Base-by-base conservation (phyloP, 2,888 invertebrate species). In the Caenorhabditis zanzibari region DNA sequence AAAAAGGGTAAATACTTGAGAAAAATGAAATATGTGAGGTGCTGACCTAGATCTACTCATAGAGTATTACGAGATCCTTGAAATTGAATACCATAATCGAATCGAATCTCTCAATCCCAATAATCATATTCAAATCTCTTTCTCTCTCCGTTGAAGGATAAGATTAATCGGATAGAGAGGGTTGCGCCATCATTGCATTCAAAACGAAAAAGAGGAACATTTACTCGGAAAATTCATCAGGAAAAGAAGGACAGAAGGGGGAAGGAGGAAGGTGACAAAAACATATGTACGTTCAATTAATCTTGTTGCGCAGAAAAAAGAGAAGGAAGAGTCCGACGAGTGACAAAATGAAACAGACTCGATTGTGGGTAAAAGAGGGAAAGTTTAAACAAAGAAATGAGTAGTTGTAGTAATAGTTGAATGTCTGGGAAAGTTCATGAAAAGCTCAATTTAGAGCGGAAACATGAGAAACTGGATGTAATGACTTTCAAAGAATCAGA, bases 241-340 rank as follows among this genome's bases (percentile, higher is more conserved):
- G 28, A 28, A 47, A 49, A 54, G 44, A 44, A 64, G 56, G 66
- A 58, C 44, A 49, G 75, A 59, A 75, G 66, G 58, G 58, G 28
- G 35, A n/a, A 24, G n/a, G 54, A 24, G 14, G 68, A 59, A 77
- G 76, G 76, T 77, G 77, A 77, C 77, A 77, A 77, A 77, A 77
- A 77, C 77, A 77, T 63, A 77, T 77, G 77, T 77, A 76, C 76
- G 26, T 76, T 61, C 76, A 77, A 77, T 77, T 77, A 77, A 77
- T 77, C 77, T 77, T 77, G 54, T 76, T 59, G 56, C 76, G 68
- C 64, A 56, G 75, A 41, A 54, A 54, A n/a, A 19, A 22, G 54
- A 52, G 44, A 38, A 35, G 22, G 64, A 75, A 49, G 66, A 75
- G 73, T 72, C 41, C 59, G 35, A 71, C 28, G 64, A 73, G 52